These are phyloP conservation scores for Chelon auratus DNA, from an alignment of 2,797 vertebrate species.

Conservation along the genomic window DNA sequence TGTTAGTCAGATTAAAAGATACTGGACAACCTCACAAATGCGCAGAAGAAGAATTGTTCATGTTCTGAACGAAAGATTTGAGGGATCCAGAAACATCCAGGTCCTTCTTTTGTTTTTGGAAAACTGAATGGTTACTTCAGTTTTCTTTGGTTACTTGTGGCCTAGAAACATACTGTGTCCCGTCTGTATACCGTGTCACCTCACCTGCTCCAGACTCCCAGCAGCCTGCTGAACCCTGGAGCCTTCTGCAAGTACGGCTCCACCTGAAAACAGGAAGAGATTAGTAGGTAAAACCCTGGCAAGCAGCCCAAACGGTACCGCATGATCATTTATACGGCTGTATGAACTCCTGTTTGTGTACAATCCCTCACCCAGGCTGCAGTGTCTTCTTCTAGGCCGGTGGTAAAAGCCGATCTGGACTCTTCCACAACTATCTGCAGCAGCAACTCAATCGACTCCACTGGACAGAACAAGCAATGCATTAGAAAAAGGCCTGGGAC, in stretches of 20 bases:
- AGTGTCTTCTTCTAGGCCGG: conserved; percentile 65
- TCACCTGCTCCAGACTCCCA: conserved; percentile 84
- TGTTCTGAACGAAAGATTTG: no score
- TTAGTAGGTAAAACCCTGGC: background rate
- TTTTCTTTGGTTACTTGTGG: background rate
- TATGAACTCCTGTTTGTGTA: background rate
- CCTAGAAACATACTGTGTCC: background rate
- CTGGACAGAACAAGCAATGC: conserved; percentile 60
- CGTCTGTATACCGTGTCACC: background rate
- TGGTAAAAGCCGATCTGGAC: conserved; percentile 30
- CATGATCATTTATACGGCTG: background rate
- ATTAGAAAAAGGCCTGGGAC: background rate
- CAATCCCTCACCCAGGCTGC: conserved; percentile 67
- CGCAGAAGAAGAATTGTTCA: no score
- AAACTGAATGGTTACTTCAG: background rate
- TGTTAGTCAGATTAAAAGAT: no score
- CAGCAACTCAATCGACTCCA: conserved; percentile 79
- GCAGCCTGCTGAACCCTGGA: conserved; percentile 79
- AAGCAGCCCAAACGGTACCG: background rate
- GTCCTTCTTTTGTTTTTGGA: no score
- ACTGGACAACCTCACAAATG: no score
- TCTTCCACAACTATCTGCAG: conserved; percentile 82
- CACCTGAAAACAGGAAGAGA: conserved; percentile 64
- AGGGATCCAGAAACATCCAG: no score
- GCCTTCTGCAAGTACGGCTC: conserved; percentile 76